Percentiles rank a stretch among this genome's conserved stretches.
These are phyloP conservation scores for Megaceryle torquata DNA, from an alignment of 2,113 vertebrate species.

Conservation along the genomic window DNA sequence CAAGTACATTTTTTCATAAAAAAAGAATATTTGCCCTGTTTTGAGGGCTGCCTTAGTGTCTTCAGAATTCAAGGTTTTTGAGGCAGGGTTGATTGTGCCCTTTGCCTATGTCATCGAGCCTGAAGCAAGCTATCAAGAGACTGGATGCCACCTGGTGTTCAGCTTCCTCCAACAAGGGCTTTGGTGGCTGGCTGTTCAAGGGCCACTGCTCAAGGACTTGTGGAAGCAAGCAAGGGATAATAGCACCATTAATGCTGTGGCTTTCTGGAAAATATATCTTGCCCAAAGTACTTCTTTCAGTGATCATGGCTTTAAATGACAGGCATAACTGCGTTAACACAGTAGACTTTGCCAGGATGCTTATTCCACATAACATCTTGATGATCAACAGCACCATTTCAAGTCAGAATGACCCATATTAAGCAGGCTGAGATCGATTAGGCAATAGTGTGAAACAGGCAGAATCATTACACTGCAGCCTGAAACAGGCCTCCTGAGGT, in stretches of 20 bases:
- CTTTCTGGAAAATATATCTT: not conserved
- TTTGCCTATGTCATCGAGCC: not conserved
- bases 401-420: not conserved
- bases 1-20: not conserved
- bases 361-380: not conserved
- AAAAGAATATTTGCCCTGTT: not conserved
- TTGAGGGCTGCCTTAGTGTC: not conserved
- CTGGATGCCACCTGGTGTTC: fast-evolving
- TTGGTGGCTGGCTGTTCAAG: not conserved
- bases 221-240: not conserved
- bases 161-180: not conserved
- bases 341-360: not conserved
- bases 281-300: not conserved
- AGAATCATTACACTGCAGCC: not conserved
- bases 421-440: not conserved
- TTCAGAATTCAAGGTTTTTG: not conserved
- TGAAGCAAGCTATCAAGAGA: not conserved
- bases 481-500: not conserved
- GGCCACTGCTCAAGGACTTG: not conserved
- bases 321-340: not conserved
- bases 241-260: not conserved
- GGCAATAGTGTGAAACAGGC: not conserved
- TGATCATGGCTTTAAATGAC: not conserved
- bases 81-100: not conserved
- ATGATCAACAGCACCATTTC: not conserved